phyloP scores from a whole-genome alignment of 2,888 invertebrate species.

The Agrotis puta region DNA sequence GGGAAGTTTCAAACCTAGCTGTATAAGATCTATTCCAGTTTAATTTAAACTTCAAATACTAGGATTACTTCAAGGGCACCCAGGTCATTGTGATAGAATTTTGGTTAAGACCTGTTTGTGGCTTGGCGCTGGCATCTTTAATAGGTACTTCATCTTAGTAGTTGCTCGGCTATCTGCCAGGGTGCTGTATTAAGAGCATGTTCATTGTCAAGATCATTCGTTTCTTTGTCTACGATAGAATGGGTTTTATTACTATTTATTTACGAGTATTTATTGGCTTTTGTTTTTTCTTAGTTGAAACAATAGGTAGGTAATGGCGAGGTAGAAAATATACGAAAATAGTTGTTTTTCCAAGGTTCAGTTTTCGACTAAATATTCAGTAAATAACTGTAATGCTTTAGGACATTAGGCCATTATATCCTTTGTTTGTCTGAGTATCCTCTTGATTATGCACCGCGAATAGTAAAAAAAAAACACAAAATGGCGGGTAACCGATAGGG shows the following conservation, averaged over 20 bases:
- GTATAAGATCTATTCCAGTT: not conserved
- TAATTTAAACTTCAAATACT: not conserved
- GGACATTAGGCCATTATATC: too few species aligned
- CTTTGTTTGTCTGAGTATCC: too few species aligned
- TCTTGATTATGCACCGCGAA: too few species aligned
- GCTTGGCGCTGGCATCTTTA: conserved; percentile 24
- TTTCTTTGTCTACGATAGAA: conserved; percentile 3
- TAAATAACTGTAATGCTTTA: too few species aligned
- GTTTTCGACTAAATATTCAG: too few species aligned
- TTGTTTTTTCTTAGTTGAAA: not conserved
- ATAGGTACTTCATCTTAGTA: conserved; percentile 35
- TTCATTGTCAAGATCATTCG: conserved; percentile 8
- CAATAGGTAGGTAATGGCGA: not conserved
- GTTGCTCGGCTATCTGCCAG: conserved; percentile 45
- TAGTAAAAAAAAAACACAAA: too few species aligned
- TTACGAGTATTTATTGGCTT: too few species aligned
- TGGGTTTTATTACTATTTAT: not conserved
- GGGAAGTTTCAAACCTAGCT: not conserved
- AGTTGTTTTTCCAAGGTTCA: too few species aligned
- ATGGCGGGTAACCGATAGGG: too few species aligned
- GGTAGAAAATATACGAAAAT: too few species aligned
- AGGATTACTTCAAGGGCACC: conserved; percentile 24
- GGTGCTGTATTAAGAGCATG: not conserved
- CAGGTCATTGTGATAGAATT: conserved; percentile 15
- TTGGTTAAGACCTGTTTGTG: conserved; percentile 25